Conservation (phyloP, 2,113 vertebrate species). For the Rhizomys pruinosus region DNA sequence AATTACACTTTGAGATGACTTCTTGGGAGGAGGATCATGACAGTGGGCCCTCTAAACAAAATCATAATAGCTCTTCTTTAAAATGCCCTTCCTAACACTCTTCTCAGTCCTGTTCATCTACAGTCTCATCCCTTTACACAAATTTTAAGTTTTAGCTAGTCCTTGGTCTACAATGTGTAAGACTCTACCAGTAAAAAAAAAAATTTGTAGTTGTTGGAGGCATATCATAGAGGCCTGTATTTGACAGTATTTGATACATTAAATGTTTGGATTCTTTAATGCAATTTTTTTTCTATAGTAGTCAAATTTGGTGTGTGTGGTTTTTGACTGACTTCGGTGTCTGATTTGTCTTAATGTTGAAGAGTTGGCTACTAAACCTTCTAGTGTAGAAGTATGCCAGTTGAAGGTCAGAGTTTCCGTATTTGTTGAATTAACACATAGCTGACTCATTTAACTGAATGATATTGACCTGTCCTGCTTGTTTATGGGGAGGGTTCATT, state of each 20-base stretch:
- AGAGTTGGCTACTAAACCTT: background rate
- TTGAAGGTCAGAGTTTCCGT: slow-evolving; percentile 1
- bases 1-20: slow-evolving; percentile 33
- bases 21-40: background rate
- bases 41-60: slow-evolving; percentile 11
- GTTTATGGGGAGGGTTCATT: background rate
- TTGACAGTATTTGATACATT: background rate
- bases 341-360: slow-evolving; percentile 20
- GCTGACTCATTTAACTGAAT: background rate
- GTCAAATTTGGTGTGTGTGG: slow-evolving; percentile 33
- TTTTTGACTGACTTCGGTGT: slow-evolving; percentile 16
- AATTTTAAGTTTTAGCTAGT: slow-evolving; percentile 39
- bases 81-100: background rate
- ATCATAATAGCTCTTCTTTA: background rate
- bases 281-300: slow-evolving; percentile 38
- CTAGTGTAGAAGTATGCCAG: background rate
- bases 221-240: background rate
- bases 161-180: background rate
- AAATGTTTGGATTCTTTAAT: background rate
- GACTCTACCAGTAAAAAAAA: background rate
- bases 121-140: background rate
- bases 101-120: background rate
- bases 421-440: slow-evolving; percentile 4
- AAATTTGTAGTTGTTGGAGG: background rate
- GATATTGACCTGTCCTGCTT: background rate